Evolutionary conservation across 2,797 vertebrate species (phyloP), one percentile per base, ranked within the genome.

Genomic region (Ibycter americanus): DNA sequence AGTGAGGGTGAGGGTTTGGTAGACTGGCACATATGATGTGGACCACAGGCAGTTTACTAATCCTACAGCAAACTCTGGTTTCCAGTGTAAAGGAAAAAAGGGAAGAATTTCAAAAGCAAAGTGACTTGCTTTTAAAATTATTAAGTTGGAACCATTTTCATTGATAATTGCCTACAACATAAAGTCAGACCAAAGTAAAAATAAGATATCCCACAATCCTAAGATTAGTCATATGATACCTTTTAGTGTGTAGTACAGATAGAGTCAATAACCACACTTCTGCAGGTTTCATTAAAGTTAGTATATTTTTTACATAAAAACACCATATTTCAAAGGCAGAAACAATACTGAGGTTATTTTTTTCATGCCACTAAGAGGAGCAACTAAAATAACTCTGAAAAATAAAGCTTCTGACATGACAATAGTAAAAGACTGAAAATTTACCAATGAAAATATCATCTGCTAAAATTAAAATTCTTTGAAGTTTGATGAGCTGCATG

Each of bases 21-120:
- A 34, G 6, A 23, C 72, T 47, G 47, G 19, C 26, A 38, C 1
- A 2, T 20, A 11, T 0, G 1, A 36, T 47, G 19, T 1, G 5
- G 29, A 47, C 16, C 36, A 61, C 7, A 58, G 51, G 51, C 23
- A 80, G 21, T 14, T 74, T 38, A 18, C 3, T 42, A 20, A 25
- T 67, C 11, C 59, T 58, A 36, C 15, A 70, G 47, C 70, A 93
- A 84, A 55, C 2, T 42, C 9, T 27, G 12, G 12, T 54, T 87
- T 85, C 3, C 25, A 47, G 9, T 17, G 18, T 29, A 34, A 74
- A 22, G n/a, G 12, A 26, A 12, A 44, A 40, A 54, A 38, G 1
- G 2, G 4, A 77, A 62, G 8, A 58, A 67, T 49, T 78, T 62
- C 1, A 80, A 79, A 89, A 27, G 1, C 7, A 62, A 91, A 62